phyloP scores from a whole-genome alignment of 2,113 vertebrate genomes.

The Lasiurus borealis region DNA sequence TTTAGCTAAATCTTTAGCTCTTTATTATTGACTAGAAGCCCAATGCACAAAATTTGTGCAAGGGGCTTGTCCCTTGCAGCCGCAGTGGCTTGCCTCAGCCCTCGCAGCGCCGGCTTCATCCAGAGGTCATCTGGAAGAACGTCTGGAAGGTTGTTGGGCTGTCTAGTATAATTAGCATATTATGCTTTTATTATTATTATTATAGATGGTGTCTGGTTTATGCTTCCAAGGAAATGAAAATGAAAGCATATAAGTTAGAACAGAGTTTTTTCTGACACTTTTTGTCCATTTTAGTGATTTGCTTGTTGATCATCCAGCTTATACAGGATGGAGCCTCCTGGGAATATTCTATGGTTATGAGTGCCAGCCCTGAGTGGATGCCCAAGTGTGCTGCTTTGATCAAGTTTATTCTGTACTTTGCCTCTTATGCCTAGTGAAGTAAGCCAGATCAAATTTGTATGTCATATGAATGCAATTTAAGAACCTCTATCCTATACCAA shows the following conservation, averaged over 20 bases:
- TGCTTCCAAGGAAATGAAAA: slow-evolving; percentile 4
- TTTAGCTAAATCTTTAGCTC: neutral
- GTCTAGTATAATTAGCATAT: no score
- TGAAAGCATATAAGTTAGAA: neutral
- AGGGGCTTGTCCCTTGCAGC: no score
- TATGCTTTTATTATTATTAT: no score
- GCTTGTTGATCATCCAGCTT: neutral
- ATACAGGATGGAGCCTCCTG: neutral
- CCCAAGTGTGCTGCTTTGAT: neutral
- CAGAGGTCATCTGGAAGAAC: no score
- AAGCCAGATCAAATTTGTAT: neutral
- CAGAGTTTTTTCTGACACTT: neutral
- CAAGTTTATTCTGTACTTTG: neutral
- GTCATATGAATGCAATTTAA: neutral
- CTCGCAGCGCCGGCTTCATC: no score
- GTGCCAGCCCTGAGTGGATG: neutral
- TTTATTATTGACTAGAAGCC: slow-evolving; percentile 1
- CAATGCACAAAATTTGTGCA: no score
- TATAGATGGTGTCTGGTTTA: neutral
- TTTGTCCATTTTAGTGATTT: neutral
- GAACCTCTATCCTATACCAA: neutral
- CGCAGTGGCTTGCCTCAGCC: no score
- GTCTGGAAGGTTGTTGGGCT: no score
- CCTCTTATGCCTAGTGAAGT: neutral
- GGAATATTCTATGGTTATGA: neutral